Conservation (phyloP, 2,888 invertebrate genomes). For the Netelia melanura region DNA sequence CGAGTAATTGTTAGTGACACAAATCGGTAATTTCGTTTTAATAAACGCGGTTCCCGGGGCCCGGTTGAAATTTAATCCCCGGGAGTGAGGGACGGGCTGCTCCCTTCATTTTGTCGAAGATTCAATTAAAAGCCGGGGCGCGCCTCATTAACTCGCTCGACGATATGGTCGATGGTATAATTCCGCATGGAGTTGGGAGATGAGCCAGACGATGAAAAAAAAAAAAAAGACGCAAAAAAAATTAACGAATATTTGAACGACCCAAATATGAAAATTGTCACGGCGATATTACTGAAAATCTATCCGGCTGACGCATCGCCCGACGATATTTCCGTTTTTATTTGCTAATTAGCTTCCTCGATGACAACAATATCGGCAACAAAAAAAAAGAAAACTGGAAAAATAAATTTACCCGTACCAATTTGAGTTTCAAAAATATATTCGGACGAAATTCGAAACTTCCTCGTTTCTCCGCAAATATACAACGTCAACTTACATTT, state of each 20-base stretch:
- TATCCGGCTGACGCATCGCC: not conserved
- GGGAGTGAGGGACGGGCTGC: not conserved
- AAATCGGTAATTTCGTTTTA: slow-evolving; percentile 52
- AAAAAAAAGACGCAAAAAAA: not conserved
- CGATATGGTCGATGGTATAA: slow-evolving; percentile 2
- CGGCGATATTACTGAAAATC: not conserved
- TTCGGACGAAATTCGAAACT: too few relatives aligned
- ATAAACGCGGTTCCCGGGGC: slow-evolving; percentile 12
- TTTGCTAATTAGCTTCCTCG: slow-evolving; percentile 48
- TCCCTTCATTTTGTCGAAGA: slow-evolving; percentile 28
- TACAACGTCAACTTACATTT: too few relatives aligned
- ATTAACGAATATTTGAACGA: slow-evolving; percentile 35
- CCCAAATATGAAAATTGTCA: slow-evolving; percentile 23
- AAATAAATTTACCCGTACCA: not conserved
- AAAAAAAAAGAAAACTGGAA: not conserved
- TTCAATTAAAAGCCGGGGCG: slow-evolving; percentile 48
- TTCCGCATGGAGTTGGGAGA: not conserved
- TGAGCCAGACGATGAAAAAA: slow-evolving; percentile 5
- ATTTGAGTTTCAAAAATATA: too few relatives aligned
- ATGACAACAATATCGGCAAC: slow-evolving; percentile 16
- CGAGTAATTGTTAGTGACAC: slow-evolving; percentile 59
- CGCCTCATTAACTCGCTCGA: slow-evolving; percentile 47
- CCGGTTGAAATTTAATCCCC: slow-evolving; percentile 24
- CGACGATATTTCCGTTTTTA: slow-evolving; percentile 25
- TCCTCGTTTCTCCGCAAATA: too few relatives aligned